Conservation (phyloP, 1,140 invertebrate species). For the Papilio helenus region DNA sequence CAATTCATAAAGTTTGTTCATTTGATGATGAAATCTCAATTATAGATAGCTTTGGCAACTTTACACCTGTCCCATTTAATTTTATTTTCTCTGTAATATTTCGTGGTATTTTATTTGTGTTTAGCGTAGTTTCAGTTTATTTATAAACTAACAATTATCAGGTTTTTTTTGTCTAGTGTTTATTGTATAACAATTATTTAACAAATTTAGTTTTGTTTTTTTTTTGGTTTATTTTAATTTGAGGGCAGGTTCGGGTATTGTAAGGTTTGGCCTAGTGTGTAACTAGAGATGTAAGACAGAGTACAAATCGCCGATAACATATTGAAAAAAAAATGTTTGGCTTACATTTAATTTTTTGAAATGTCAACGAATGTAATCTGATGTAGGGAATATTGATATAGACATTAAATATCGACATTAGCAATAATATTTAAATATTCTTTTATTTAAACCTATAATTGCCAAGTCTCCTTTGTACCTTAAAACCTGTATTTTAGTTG, state of each 20-base stretch:
- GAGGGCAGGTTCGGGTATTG: constrained; percentile 83
- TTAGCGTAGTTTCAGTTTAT: constrained; percentile 71
- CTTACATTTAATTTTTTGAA: constrained; percentile 78
- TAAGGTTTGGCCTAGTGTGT: constrained; percentile 83
- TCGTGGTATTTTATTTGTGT: constrained; percentile 73
- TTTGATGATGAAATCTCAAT: background rate
- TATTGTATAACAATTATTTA: constrained; percentile 60
- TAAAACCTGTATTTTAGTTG: background rate
- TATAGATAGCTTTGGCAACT: constrained; percentile 34
- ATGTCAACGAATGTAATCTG: constrained; percentile 84
- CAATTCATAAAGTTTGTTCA: too few species aligned
- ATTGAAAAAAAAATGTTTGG: constrained; percentile 71
- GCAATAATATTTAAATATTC: constrained; percentile 83
- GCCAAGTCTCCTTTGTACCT: background rate
- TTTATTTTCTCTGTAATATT: constrained; percentile 68
- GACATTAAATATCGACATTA: constrained; percentile 83
- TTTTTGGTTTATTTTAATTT: constrained; percentile 65
- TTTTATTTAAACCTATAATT: constrained; percentile 67
- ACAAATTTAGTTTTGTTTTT: constrained; percentile 57
- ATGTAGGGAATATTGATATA: constrained; percentile 82
- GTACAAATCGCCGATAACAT: constrained; percentile 78
- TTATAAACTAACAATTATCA: constrained; percentile 61
- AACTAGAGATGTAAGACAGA: constrained; percentile 81
- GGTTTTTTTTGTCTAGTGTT: constrained; percentile 60
- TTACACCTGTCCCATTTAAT: constrained; percentile 74